Conservation (phyloP, 2,888 invertebrate species). For the Slavum lentiscoides region DNA sequence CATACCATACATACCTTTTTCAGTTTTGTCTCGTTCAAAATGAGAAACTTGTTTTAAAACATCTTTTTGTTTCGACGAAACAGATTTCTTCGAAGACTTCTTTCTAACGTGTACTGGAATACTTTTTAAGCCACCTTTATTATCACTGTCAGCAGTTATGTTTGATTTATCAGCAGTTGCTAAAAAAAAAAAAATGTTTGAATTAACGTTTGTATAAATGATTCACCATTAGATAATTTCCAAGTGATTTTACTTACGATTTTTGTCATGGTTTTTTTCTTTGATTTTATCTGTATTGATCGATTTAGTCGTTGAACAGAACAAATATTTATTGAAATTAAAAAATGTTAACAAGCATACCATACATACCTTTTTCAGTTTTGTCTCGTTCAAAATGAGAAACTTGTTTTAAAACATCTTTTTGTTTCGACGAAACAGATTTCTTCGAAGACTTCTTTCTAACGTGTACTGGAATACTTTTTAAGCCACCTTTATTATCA, state of each 20-base stretch:
- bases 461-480: conserved; percentile 56
- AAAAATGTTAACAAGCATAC: background rate
- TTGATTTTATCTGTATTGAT: conserved; percentile 46
- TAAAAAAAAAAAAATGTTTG: conserved; percentile 26
- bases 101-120: conserved; percentile 56
- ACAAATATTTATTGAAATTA: background rate
- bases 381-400: conserved; percentile 93
- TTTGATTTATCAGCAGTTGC: conserved; percentile 29
- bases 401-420: conserved; percentile 76
- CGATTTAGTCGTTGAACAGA: too few species aligned
- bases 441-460: conserved; percentile 73
- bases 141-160: background rate
- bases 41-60: too few species aligned
- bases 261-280: background rate
- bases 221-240: background rate
- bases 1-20: too few species aligned
- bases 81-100: conserved; percentile 77
- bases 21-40: conserved; percentile 94
- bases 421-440: conserved; percentile 79
- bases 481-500: conserved; percentile 42
- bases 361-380: conserved; percentile 76
- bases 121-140: conserved; percentile 55
- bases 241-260: background rate
- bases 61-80: conserved; percentile 79
- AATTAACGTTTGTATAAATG: background rate